phyloP scores from a whole-genome alignment of 2,888 invertebrate species.

The Fragum sueziense region DNA sequence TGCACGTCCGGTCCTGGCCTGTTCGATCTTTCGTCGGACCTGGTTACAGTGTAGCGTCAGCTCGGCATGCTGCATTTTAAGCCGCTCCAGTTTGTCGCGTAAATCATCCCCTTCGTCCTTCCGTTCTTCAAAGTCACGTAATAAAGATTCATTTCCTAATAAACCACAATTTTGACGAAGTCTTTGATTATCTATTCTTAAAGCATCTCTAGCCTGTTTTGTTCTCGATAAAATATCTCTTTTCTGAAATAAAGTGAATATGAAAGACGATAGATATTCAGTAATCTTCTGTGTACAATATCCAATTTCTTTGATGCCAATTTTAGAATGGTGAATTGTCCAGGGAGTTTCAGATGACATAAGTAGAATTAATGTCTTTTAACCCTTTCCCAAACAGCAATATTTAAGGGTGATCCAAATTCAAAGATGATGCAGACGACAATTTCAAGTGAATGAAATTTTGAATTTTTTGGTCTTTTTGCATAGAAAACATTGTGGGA shows the following conservation, averaged over 20 bases:
- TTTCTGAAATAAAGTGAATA: constrained; percentile 73
- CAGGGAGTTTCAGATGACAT: too few relatives aligned
- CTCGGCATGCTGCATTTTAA: constrained; percentile 80
- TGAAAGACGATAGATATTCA: background rate
- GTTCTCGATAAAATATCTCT: constrained; percentile 80
- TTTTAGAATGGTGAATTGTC: too few relatives aligned
- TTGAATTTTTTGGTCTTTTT: too few relatives aligned
- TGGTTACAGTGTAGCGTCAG: constrained; percentile 79
- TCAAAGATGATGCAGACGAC: too few relatives aligned
- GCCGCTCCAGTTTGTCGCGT: constrained; percentile 73
- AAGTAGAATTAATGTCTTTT: too few relatives aligned
- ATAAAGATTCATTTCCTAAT: constrained; percentile 83
- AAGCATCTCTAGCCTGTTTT: constrained; percentile 83
- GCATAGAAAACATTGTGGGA: background rate
- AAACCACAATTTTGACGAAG: constrained; percentile 84
- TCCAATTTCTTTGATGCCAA: too few relatives aligned
- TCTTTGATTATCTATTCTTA: constrained; percentile 82
- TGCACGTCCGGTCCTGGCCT: constrained; percentile 64
- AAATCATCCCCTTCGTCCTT: constrained; percentile 79
- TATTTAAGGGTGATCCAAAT: too few relatives aligned
- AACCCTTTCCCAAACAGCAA: too few relatives aligned
- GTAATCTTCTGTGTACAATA: background rate
- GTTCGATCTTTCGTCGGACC: constrained; percentile 80
- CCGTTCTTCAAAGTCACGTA: constrained; percentile 84
- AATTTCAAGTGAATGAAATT: too few relatives aligned